Base-by-base conservation (phyloP, 92 coral and sea anemone species). In the Palythoa heliodiscus region DNA sequence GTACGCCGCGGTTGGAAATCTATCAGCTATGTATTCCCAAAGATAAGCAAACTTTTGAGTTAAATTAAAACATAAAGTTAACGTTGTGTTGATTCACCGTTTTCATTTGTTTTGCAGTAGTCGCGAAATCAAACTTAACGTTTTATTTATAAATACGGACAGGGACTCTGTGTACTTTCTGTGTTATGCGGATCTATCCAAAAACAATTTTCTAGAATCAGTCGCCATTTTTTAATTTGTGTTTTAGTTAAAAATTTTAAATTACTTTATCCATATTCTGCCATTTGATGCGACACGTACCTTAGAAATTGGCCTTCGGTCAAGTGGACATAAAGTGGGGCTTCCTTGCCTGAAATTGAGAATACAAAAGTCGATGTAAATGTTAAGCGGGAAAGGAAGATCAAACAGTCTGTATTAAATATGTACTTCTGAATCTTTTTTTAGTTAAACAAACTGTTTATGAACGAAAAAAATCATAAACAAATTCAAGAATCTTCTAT, bases 241-340 rank as follows among this genome's bases (percentile, higher is more conserved):
- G 19, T 64, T 64, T 64, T n/a, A 37, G 11, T 3, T n/a, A 64
- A 60, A n/a, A 10, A 22, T 47, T 37, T 52, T 43, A 22, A 5
- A 80, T 80, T 79, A 64, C 1, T 6, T 64, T 66, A 9, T 25
- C 4, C 69, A 63, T 19, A 11, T 17, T 19, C 2, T n/a, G 40
- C 52, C 35, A 38, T 43, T 61, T 61, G 12, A 43, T 15, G 17
- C 55, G 38, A 50, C 37, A 14, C 90, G 85, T 83, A 96, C 99
- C 95, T 96, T 96, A 15, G 98, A 86, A 66, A 96, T 90, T 37
- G 99, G 99, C 53, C 86, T 89, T 75, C 99, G 89, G 73, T 96
- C 99, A 92, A 96, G 90, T 10, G 99, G 99, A 43, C 99, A 91
- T 43, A 94, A 66, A 12, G 91, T 87, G 12, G 96, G 93, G 72